These are phyloP conservation scores for Tipula vernalis DNA, from an alignment of 2,888 invertebrate genomes.

Conservation along the genomic window DNA sequence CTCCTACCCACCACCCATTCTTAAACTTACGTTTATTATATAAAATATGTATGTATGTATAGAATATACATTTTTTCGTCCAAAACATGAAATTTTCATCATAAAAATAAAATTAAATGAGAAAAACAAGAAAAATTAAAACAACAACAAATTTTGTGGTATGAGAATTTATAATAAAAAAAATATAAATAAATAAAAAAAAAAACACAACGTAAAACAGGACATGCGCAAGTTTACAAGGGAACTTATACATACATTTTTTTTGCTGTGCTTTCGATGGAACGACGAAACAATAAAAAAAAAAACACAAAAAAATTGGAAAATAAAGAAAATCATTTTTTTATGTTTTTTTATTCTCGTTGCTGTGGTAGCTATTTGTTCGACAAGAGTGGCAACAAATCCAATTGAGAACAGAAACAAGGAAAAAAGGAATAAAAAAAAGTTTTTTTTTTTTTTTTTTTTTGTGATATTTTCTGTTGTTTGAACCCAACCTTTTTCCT, in stretches of 20 bases:
- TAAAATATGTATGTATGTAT: not conserved
- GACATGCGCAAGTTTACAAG: not conserved
- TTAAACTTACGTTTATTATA: not conserved
- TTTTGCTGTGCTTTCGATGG: not conserved
- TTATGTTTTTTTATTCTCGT: not conserved
- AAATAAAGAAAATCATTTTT: not conserved
- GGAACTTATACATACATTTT: not conserved
- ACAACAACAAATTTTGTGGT: not conserved
- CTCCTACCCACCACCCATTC: not conserved
- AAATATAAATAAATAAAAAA: not conserved
- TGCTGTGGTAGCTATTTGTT: not conserved
- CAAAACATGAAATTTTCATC: not conserved
- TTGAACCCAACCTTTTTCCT: not conserved
- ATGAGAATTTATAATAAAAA: not conserved
- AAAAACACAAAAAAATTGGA: not conserved
- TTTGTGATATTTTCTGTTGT: not conserved
- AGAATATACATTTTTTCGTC: not conserved
- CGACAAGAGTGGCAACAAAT: not conserved
- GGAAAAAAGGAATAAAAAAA: not conserved
- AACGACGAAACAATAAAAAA: not conserved
- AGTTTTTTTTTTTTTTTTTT: not conserved
- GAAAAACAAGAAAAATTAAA: not conserved
- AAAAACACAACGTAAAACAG: not conserved
- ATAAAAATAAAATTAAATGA: not conserved
- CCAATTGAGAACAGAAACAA: not conserved